Percentiles rank a stretch among this genome's conserved stretches.
Evolutionary conservation across 2,797 vertebrate genomes (phyloP).

Genomic region (Bovichtus diacanthus): DNA sequence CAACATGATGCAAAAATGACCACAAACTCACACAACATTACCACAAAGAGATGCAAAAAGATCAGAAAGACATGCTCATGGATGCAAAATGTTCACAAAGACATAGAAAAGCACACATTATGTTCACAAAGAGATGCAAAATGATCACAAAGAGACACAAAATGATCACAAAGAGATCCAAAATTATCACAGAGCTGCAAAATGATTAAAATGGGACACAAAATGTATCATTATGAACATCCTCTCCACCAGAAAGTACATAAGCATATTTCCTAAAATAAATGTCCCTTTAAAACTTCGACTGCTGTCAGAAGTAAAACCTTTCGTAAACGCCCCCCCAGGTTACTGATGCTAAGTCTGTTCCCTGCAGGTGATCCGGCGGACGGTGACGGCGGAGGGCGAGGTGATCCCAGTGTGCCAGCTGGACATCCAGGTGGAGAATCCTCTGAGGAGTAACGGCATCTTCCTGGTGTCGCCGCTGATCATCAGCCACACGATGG

Average conservation of each 20-base stretch:
- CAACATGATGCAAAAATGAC: too few species aligned
- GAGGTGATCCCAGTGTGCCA: constrained; percentile 97
- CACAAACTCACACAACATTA: background rate
- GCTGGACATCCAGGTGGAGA: constrained; percentile 96
- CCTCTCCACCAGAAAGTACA: too few species aligned
- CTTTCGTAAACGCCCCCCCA: too few species aligned
- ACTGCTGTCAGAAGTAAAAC: background rate
- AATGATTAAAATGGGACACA: background rate
- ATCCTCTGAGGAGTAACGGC: constrained; percentile 95
- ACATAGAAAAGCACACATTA: too few species aligned
- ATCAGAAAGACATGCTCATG: too few species aligned
- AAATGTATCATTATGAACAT: too few species aligned
- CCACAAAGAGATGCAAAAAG: background rate
- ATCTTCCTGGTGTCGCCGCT: constrained; percentile 97
- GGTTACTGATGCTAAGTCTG: too few species aligned
- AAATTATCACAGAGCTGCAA: background rate
- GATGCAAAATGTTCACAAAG: background rate
- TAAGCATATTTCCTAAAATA: background rate
- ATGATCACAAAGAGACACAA: background rate
- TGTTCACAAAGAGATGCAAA: background rate
- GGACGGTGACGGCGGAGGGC: constrained; percentile 93
- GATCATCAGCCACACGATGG: constrained; percentile 95
- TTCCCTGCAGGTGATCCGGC: constrained; percentile 90
- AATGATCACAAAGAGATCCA: background rate
- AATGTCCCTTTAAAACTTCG: background rate